These are phyloP conservation scores for Metallyticus violacea DNA, from an alignment of 2,888 invertebrate species.

Conservation along the genomic window DNA sequence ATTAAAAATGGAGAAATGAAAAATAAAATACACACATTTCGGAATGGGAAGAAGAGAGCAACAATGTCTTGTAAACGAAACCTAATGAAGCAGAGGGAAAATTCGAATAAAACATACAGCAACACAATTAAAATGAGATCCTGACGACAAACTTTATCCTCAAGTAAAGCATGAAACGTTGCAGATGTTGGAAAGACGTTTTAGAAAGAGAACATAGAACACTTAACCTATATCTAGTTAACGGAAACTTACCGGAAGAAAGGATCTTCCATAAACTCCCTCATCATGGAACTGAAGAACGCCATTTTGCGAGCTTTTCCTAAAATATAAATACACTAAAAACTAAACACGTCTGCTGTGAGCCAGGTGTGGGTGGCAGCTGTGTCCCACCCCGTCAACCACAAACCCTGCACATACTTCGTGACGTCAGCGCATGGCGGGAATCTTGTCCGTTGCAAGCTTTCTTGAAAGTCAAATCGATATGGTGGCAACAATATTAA, in stretches of 20 bases:
- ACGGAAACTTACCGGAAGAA: conserved; percentile 19
- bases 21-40: too few relatives aligned
- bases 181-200: too few relatives aligned
- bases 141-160: too few relatives aligned
- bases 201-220: too few relatives aligned
- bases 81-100: too few relatives aligned
- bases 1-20: too few relatives aligned
- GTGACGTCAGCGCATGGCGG: neutral
- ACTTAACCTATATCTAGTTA: neutral
- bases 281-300: conserved; percentile 24
- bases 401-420: neutral
- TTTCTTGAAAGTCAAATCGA: neutral
- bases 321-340: neutral
- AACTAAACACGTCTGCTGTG: neutral
- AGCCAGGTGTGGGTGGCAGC: neutral
- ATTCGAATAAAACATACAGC: too few relatives aligned
- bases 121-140: too few relatives aligned
- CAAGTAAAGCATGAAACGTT: too few relatives aligned
- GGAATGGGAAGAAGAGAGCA: too few relatives aligned
- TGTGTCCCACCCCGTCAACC: neutral
- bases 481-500: too few relatives aligned
- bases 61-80: too few relatives aligned
- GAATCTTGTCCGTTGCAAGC: neutral
- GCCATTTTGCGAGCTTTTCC: neutral
- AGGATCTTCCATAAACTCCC: conserved; percentile 25